Evolutionary conservation across 2,113 vertebrate species (phyloP).

Genomic region (Bubo bubo): DNA sequence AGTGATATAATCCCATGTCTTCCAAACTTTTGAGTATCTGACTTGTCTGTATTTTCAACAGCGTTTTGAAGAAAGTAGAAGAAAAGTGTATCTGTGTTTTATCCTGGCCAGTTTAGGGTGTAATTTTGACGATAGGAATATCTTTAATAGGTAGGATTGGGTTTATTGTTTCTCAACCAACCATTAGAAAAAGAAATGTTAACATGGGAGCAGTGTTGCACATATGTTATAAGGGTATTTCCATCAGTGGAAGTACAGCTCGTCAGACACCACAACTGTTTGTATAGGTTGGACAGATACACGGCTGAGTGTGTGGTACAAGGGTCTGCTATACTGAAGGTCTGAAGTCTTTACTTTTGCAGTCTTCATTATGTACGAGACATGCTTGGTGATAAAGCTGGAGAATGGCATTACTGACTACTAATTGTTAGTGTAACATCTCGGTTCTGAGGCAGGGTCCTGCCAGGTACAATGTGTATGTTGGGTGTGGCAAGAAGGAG

Average conservation of each 20-base stretch:
- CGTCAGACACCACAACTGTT: background rate
- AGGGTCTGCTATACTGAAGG: background rate
- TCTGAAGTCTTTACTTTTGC: background rate
- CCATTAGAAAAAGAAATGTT: background rate
- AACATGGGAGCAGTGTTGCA: background rate
- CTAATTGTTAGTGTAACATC: background rate
- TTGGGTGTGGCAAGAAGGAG: background rate
- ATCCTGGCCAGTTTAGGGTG: background rate
- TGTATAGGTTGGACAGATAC: background rate
- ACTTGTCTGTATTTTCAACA: background rate
- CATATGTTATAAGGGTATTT: background rate
- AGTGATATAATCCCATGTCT: background rate
- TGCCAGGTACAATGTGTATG: accelerated
- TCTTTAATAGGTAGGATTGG: background rate
- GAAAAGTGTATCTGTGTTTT: background rate
- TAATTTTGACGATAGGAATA: background rate
- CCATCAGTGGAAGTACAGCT: background rate
- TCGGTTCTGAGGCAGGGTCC: background rate
- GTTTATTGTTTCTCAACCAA: background rate
- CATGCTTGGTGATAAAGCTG: background rate
- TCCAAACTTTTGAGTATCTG: background rate
- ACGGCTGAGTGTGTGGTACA: background rate
- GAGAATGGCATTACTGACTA: accelerated
- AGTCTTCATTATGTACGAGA: background rate
- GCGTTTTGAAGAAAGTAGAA: background rate